A percentile compares a stretch with the other conserved stretches of the same genome.
These are phyloP conservation scores for Diphyllodes magnificus DNA, from an alignment of 2,113 vertebrate genomes.

Conservation along the genomic window DNA sequence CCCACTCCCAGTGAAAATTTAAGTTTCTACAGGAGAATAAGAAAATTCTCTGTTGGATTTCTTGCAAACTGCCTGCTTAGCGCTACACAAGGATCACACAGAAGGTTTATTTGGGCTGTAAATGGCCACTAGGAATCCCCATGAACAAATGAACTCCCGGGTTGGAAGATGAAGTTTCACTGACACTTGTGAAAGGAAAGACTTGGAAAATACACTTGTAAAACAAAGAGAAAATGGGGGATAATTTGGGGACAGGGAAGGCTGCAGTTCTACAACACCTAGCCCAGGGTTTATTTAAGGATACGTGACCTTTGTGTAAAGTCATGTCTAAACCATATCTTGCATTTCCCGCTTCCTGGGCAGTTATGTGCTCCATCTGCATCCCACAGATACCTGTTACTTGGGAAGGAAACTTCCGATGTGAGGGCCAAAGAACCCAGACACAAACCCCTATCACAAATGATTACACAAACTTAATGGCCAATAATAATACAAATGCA, in stretches of 20 bases:
- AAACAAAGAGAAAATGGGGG: not conserved
- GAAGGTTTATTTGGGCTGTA: not conserved
- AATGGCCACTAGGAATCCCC: not conserved
- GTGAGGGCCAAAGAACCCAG: not conserved
- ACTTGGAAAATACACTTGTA: not conserved
- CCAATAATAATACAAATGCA: not conserved
- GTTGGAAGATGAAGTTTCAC: not conserved
- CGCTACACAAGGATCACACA: accelerated
- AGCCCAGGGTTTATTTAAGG: not conserved
- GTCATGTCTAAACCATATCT: not conserved
- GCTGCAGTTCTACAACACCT: not conserved
- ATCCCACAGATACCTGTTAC: not conserved
- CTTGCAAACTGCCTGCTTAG: not conserved
- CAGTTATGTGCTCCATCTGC: not conserved
- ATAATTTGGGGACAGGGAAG: not conserved
- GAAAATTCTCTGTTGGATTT: not conserved
- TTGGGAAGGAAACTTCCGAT: not conserved
- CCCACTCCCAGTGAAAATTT: not conserved
- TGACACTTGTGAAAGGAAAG: not conserved
- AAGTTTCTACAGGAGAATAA: not conserved
- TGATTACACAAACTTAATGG: not conserved
- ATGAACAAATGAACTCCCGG: accelerated
- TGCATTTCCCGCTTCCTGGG: not conserved
- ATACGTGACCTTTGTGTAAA: not conserved
- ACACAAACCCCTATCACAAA: not conserved